Percentiles rank a stretch among this genome's conserved stretches.
phyloP scores from a whole-genome alignment of 2,113 vertebrate species.

The Trogon surrucura region DNA sequence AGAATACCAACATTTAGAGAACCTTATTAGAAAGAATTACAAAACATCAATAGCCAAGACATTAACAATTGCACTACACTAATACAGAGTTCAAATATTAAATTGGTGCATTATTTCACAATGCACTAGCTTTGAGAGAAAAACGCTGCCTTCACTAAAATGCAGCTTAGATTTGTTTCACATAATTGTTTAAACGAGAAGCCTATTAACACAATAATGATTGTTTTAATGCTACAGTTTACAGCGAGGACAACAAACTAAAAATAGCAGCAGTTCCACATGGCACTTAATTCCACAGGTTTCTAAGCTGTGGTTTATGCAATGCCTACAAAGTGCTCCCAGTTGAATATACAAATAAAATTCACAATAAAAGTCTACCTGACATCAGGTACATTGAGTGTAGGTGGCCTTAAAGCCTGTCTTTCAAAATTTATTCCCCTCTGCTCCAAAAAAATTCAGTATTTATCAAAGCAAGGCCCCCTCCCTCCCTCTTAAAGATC shows the following conservation, averaged over 20 bases:
- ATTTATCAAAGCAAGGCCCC: conserved; percentile 57
- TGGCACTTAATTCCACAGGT: conserved; percentile 82
- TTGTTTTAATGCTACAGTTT: conserved; percentile 97
- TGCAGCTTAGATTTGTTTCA: conserved; percentile 75
- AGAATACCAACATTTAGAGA: conserved; percentile 54
- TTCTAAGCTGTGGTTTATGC: conserved; percentile 74
- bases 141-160: conserved; percentile 72
- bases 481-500: conserved; percentile 54
- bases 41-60: conserved; percentile 70
- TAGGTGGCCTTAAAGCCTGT: conserved; percentile 63
- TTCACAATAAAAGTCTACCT: conserved; percentile 80
- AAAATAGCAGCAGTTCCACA: conserved; percentile 93
- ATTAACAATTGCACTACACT: conserved; percentile 78
- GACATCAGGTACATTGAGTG: conserved; percentile 79
- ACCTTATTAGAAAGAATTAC: conserved; percentile 71
- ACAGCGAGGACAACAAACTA: conserved; percentile 82
- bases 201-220: conserved; percentile 84
- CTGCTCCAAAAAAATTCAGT: conserved; percentile 25
- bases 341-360: conserved; percentile 85
- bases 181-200: conserved; percentile 78
- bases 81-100: conserved; percentile 74
- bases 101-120: conserved; percentile 75
- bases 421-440: conserved; percentile 59
- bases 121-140: conserved; percentile 81
- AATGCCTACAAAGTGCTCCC: conserved; percentile 97